Evolutionary conservation across 2,888 invertebrate species (phyloP), one percentile per base, ranked within the genome.

Genomic region (Brenthis hecate): DNA sequence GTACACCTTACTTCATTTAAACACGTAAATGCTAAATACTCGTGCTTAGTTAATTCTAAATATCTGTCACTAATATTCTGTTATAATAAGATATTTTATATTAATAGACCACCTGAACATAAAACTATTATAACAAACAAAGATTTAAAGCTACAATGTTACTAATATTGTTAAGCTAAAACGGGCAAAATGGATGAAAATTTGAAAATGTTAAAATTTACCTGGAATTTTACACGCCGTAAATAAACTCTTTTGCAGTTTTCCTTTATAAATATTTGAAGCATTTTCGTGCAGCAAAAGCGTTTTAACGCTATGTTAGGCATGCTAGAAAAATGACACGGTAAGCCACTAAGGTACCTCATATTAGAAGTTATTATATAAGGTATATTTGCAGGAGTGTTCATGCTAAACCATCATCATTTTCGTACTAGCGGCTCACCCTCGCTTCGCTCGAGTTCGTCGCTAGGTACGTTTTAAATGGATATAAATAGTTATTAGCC

Each of bases 241-340:
- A 68, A 68, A 71, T 71, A 66, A 62, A 62, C 66, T 62, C 62
- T 56, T 56, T 62, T 62, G 58, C 57, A 55, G 68, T 63, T 66
- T 69, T 55, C 68, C 61, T 68, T 69, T 57, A 66, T 66, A 68
- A 66, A 68, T 69, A 69, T 68, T 68, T 71, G 58, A 66, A 69
- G 71, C 68, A 71, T 66, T 68, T 71, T 71, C 69, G 63, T 69
- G 71, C 68, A 66, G 66, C 62, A 66, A 63, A 68, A 71, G 71
- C 69, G 66, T 71, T 68, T 71, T 71, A 66, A 71, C 69, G 71
- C 62, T 69, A 62, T 66, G 71, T 63, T 71, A 69, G 66, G 66
- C 68, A 71, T 63, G 66, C 71, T 71, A 69, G 66, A 69, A 71
- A 71, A 71, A 69, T 71, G 69, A 62, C 69, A 66, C 53, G 62